These are phyloP conservation scores for Eptatretus burgeri DNA, from an alignment of 2,113 vertebrate genomes.

Conservation along the genomic window DNA sequence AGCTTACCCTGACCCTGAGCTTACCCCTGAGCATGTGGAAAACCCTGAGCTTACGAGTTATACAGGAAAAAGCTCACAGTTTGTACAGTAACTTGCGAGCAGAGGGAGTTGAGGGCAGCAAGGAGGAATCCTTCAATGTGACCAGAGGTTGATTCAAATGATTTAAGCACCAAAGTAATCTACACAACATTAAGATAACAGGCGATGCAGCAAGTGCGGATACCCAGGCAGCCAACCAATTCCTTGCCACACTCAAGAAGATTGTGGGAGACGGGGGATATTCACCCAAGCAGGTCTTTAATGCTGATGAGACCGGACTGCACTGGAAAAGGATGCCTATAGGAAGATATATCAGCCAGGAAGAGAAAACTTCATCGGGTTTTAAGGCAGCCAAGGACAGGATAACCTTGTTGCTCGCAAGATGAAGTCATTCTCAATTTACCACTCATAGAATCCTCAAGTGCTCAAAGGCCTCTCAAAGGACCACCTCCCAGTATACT, in stretches of 20 bases:
- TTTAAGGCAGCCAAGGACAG: not conserved
- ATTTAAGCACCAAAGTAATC: not conserved
- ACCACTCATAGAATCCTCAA: not conserved
- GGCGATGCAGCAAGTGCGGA: not conserved
- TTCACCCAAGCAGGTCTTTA: not conserved
- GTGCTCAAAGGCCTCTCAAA: not conserved
- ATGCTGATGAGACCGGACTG: not conserved
- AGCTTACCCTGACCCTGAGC: no score
- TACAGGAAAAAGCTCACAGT: not conserved
- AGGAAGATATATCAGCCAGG: not conserved
- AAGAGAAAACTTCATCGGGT: not conserved
- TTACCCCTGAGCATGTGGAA: not conserved
- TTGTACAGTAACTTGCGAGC: not conserved
- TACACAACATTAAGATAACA: not conserved
- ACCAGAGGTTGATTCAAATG: not conserved
- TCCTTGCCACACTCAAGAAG: not conserved
- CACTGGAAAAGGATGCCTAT: not conserved
- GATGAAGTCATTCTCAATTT: not conserved
- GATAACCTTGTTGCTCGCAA: not conserved
- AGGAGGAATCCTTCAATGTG: not conserved
- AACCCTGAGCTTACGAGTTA: not conserved
- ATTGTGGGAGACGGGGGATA: not conserved
- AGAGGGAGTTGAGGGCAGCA: not conserved
- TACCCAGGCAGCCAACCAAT: not conserved
- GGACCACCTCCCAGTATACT: not conserved